A percentile compares a stretch with the other conserved stretches of the same genome.
Conservation (phyloP, 2,797 vertebrate genomes). For the Epinephelus malabaricus region DNA sequence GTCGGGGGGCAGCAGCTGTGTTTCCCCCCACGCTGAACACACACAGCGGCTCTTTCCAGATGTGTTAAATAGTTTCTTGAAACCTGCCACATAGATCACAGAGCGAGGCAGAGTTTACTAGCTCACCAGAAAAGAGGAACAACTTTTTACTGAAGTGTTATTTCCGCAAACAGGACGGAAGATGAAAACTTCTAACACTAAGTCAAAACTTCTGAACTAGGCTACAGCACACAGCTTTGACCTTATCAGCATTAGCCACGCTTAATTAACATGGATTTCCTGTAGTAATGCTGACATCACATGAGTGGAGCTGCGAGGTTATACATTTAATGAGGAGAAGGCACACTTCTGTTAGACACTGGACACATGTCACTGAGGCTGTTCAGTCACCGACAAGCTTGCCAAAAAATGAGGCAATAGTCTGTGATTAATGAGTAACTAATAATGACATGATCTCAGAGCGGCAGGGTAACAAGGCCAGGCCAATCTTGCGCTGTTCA, state of each 20-base stretch:
- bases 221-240: constrained; percentile 9
- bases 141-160: constrained; percentile 1
- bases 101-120: constrained; percentile 12
- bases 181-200: neutral
- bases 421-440: too few relatives aligned
- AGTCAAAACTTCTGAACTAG: constrained; percentile 1
- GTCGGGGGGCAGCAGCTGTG: constrained; percentile 6
- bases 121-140: constrained; percentile 54
- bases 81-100: constrained; percentile 12
- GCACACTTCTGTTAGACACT: constrained; percentile 6
- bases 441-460: neutral
- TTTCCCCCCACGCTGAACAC: neutral
- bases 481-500: neutral
- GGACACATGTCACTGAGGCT: neutral
- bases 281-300: neutral
- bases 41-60: constrained; percentile 34
- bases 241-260: neutral
- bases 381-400: neutral
- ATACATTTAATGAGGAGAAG: constrained; percentile 19
- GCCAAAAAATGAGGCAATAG: neutral
- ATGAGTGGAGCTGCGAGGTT: constrained; percentile 23
- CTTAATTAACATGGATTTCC: neutral
- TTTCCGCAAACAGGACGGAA: constrained; percentile 15
- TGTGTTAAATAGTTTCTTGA: constrained; percentile 50
- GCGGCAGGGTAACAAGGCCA: neutral